Evolutionary conservation across 2,797 vertebrate species (phyloP).

Genomic region (Falco concolor): DNA sequence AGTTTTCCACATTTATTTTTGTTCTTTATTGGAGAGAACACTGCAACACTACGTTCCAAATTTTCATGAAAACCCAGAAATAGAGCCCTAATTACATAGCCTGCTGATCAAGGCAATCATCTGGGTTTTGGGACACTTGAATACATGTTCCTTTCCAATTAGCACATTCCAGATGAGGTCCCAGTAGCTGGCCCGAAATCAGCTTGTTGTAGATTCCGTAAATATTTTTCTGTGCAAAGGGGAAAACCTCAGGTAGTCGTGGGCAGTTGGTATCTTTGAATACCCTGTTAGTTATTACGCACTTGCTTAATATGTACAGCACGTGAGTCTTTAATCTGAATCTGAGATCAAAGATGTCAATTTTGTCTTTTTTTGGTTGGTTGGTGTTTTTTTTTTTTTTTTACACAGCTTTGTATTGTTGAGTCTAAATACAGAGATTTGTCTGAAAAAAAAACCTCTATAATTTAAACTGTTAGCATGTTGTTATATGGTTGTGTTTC

Average conservation of each 20-base stretch:
- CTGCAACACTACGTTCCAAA: neutral
- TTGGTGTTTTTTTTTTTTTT: neutral
- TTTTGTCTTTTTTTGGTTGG: neutral
- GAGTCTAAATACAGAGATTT: neutral
- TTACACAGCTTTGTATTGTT: neutral
- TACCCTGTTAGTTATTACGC: neutral
- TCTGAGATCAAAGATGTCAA: neutral
- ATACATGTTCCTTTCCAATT: slow-evolving; percentile 44
- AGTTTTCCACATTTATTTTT: neutral
- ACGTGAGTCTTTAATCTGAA: neutral
- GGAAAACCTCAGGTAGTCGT: neutral
- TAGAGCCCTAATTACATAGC: slow-evolving; percentile 20
- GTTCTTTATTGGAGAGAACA: neutral
- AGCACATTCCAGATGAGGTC: slow-evolving; percentile 53
- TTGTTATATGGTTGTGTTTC: neutral
- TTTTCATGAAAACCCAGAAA: slow-evolving; percentile 4
- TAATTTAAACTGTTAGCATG: neutral
- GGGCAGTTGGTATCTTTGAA: neutral
- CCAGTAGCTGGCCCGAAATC: slow-evolving; percentile 17
- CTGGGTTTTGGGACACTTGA: slow-evolving; percentile 34
- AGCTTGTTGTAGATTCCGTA: neutral
- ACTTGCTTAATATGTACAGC: neutral
- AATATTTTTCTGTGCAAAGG: slow-evolving; percentile 12
- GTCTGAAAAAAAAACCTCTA: neutral
- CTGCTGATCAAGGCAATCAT: slow-evolving; percentile 50